Evolutionary conservation across 2,888 invertebrate genomes (phyloP), one percentile per base, ranked within the genome.

Genomic region (Cosmopolites sordidus): DNA sequence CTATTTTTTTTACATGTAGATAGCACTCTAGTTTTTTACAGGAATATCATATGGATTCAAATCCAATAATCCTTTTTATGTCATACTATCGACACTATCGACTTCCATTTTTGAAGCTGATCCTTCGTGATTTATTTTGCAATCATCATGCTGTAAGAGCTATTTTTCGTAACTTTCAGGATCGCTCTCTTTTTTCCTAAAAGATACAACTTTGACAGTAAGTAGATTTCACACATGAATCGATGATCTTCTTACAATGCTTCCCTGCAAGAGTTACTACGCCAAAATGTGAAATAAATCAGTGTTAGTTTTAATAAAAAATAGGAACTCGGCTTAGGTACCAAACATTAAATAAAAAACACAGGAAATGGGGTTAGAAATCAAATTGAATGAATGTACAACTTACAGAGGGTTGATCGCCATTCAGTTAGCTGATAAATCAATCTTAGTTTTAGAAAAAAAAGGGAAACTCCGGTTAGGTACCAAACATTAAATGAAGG

Each of bases 1-100:
- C 9, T 27, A 5, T 27, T 27, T 27, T 27, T 27, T 27, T 27
- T 9, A 27, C 27, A 27, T 27, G 27, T 27, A 27, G 9, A 27
- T 39, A 39, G 15, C 39, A 39, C 8, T 39, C 39, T 3, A 39
- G n/a, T n/a, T n/a, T n/a, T n/a, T n/a, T n/a, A n/a, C n/a, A n/a
- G n/a, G n/a, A n/a, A n/a, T n/a, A n/a, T n/a, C n/a, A n/a, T n/a
- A n/a, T n/a, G n/a, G n/a, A n/a, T n/a, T n/a, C n/a, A n/a, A n/a
- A n/a, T n/a, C n/a, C n/a, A n/a, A n/a, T n/a, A n/a, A n/a, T n/a
- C n/a, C n/a, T n/a, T n/a, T n/a, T n/a, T n/a, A n/a, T 3, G n/a
- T 39, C 39, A 15, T 39, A 9, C 15, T 14, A 3, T 27, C 9
- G 5, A 27, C 27, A 27, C 6, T 27, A 27, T 27, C 27, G 5